Conservation (phyloP, 2,888 invertebrate species). For the Falcaria lacertinaria region DNA sequence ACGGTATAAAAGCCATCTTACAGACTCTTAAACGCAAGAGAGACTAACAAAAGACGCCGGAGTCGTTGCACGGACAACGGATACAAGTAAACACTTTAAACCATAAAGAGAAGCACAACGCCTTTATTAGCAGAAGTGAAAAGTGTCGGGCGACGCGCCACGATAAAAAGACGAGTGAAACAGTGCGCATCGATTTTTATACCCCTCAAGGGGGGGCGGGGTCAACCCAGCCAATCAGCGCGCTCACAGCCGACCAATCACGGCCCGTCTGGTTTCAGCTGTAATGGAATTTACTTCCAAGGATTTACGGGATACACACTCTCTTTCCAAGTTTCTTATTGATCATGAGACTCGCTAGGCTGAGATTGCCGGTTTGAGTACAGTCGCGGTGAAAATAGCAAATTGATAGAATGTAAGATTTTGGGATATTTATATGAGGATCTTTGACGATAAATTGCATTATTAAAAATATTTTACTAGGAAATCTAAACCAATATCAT, state of each 20-base stretch:
- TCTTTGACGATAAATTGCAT: no score
- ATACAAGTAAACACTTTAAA: constrained; percentile 75
- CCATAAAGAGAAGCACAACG: constrained; percentile 68
- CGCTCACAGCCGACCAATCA: constrained; percentile 73
- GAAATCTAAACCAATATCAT: no score
- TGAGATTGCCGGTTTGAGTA: no score
- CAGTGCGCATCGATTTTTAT: constrained; percentile 75
- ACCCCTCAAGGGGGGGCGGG: constrained; percentile 66
- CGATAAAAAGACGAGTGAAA: constrained; percentile 59
- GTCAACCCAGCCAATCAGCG: constrained; percentile 67
- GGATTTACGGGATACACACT: constrained; percentile 8
- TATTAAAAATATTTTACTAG: no score
- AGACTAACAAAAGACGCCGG: constrained; percentile 64
- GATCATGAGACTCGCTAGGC: not conserved
- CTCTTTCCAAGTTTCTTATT: constrained; percentile 7
- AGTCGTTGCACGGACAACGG: constrained; percentile 64
- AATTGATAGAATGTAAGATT: no score
- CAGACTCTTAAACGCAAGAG: constrained; percentile 60
- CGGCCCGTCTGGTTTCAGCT: constrained; percentile 46
- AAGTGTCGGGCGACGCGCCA: constrained; percentile 65
- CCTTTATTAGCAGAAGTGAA: constrained; percentile 70
- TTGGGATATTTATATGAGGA: no score
- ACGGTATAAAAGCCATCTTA: constrained; percentile 55
- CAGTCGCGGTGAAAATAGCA: no score
- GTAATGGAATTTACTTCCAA: constrained; percentile 73